Conservation (phyloP, 2,797 vertebrate species). For the Fundulus diaphanus region DNA sequence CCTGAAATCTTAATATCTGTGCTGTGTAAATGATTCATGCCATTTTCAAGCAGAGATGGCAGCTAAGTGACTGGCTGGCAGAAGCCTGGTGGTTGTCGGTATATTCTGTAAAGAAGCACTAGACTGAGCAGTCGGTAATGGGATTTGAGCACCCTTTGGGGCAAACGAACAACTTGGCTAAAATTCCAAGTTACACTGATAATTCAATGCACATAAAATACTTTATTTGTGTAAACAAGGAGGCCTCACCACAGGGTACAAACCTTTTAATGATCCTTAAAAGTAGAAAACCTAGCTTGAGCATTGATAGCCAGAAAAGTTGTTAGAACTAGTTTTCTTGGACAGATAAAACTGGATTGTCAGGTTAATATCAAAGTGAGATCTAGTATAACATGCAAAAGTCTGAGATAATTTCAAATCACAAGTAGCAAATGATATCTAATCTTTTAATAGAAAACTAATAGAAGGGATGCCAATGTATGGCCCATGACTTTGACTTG, state of each 20-base stretch:
- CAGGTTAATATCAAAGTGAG: not conserved
- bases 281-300: no score
- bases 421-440: not conserved
- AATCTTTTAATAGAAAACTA: not conserved
- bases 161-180: not conserved
- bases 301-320: not conserved
- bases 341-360: not conserved
- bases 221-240: not conserved
- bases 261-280: not conserved
- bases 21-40: constrained; percentile 69
- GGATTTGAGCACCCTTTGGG: constrained; percentile 15
- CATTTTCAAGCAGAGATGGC: constrained; percentile 56
- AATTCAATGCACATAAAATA: not conserved
- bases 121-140: constrained; percentile 29
- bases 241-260: not conserved
- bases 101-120: constrained; percentile 41
- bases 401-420: not conserved
- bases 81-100: constrained; percentile 47
- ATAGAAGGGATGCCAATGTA: not conserved
- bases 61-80: constrained; percentile 65
- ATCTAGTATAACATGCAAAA: not conserved
- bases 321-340: not conserved
- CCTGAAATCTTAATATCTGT: constrained; percentile 58
- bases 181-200: not conserved
- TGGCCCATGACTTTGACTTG: not conserved